Conservation (phyloP, 2,113 vertebrate genomes). For the Colaptes auratus region DNA sequence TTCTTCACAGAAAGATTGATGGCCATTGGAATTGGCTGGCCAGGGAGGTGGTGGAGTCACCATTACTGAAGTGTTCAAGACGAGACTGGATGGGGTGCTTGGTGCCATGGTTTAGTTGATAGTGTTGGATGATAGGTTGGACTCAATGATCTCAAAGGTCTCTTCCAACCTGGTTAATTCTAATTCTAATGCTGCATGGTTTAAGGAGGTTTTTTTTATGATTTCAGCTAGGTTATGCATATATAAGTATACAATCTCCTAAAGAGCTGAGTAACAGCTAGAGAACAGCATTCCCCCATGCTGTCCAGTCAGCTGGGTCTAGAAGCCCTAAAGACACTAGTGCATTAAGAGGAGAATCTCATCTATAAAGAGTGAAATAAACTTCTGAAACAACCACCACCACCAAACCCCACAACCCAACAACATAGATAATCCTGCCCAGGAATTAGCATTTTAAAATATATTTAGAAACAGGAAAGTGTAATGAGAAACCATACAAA, state of each 20-base stretch:
- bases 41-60: too few relatives aligned
- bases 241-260: not conserved
- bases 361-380: not conserved
- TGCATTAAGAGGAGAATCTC: not conserved
- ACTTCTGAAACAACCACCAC: not conserved
- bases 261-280: not conserved
- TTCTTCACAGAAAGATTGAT: too few relatives aligned
- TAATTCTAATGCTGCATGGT: not conserved
- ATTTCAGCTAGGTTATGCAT: not conserved
- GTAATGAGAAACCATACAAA: not conserved
- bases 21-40: too few relatives aligned
- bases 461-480: not conserved
- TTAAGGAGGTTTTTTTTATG: not conserved
- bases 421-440: not conserved
- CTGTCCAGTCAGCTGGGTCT: rapidly evolving
- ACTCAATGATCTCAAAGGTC: too few relatives aligned
- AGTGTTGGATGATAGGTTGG: too few relatives aligned
- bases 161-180: too few relatives aligned
- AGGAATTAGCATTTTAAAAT: not conserved
- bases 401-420: not conserved
- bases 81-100: too few relatives aligned
- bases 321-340: not conserved
- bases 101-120: too few relatives aligned
- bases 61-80: too few relatives aligned
- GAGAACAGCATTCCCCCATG: not conserved